Conservation (phyloP, 2,113 vertebrate species). For the Oreochromis niloticus region DNA sequence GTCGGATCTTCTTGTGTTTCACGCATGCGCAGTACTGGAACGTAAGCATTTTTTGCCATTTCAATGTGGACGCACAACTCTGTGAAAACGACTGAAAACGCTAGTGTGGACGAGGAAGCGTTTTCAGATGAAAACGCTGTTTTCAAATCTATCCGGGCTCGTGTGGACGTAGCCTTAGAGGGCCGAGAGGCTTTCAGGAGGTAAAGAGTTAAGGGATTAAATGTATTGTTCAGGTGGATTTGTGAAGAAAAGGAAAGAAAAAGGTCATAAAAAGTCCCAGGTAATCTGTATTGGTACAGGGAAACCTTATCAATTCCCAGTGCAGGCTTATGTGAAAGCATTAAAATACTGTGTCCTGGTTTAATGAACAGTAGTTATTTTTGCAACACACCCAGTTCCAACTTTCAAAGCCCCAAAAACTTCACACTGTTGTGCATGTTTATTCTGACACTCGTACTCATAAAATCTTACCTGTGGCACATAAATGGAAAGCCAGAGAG, state of each 20-base stretch:
- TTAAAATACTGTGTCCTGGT: neutral
- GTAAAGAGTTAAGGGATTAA: neutral
- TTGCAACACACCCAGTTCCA: neutral
- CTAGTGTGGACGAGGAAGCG: accelerated
- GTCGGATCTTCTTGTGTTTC: accelerated
- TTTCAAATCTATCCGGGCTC: neutral
- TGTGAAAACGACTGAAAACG: neutral
- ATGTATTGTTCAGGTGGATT: neutral
- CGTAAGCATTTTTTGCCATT: accelerated
- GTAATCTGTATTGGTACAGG: accelerated
- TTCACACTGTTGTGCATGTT: neutral
- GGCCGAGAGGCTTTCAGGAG: neutral
- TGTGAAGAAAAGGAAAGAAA: neutral
- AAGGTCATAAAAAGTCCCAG: neutral
- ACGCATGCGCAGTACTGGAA: neutral
- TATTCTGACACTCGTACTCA: neutral
- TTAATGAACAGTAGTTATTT: neutral
- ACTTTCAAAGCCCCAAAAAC: neutral
- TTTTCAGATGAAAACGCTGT: too few relatives aligned
- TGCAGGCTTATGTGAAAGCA: neutral
- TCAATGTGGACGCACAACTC: neutral
- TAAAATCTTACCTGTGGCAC: neutral
- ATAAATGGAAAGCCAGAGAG: neutral
- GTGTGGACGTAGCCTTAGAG: neutral
- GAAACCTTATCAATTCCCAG: neutral